Conservation (phyloP, 2,888 invertebrate species). For the Volucella inanis region DNA sequence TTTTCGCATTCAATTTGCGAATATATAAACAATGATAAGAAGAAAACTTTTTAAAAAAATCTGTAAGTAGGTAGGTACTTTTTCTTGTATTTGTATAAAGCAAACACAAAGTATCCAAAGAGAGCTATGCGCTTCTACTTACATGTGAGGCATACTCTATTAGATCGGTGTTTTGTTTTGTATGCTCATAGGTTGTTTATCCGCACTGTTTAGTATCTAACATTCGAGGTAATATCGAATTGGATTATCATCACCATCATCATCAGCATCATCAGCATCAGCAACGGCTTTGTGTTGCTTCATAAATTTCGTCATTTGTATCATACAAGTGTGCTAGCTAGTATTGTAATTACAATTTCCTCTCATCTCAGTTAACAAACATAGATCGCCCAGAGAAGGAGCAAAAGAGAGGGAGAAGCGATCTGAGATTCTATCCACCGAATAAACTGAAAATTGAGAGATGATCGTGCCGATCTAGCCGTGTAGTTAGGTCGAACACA, state of each 20-base stretch:
- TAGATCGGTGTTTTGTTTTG: neutral
- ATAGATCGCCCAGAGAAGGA: too few species aligned
- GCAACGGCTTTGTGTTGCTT: slow-evolving; percentile 27
- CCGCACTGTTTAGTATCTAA: slow-evolving; percentile 28
- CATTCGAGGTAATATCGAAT: slow-evolving; percentile 43
- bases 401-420: neutral
- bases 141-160: slow-evolving; percentile 35
- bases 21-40: slow-evolving; percentile 65
- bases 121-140: slow-evolving; percentile 20
- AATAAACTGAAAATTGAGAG: slow-evolving; percentile 37
- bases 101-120: slow-evolving; percentile 26
- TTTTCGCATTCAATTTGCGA: slow-evolving; percentile 33
- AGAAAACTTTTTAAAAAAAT: slow-evolving; percentile 5
- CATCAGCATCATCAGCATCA: neutral
- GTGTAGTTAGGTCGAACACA: slow-evolving; percentile 64
- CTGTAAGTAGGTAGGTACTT: too few species aligned
- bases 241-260: slow-evolving; percentile 36
- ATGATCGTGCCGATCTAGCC: slow-evolving; percentile 48
- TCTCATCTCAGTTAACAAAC: slow-evolving; percentile 12
- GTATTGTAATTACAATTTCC: slow-evolving; percentile 47
- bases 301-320: slow-evolving; percentile 41
- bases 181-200: neutral
- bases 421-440: neutral
- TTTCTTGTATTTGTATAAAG: neutral
- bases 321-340: too few species aligned